phyloP scores from a whole-genome alignment of 2,113 vertebrate species.

The Formicarius rufipectus region DNA sequence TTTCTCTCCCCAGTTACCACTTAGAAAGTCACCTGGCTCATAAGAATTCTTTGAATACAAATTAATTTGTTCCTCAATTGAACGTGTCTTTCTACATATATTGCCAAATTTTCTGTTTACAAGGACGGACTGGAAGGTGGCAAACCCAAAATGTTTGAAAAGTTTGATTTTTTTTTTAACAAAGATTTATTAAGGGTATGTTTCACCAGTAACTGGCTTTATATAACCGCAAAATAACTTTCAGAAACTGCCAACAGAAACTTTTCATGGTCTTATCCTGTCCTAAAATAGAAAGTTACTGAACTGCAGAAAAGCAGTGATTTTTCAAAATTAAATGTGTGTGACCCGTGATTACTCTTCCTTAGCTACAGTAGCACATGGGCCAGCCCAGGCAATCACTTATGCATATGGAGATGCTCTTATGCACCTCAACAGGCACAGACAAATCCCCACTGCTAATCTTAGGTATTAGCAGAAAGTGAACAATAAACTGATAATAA shows the following conservation, averaged over 20 bases:
- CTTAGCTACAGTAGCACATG: neutral
- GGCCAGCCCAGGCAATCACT: neutral
- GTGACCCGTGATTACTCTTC: conserved; percentile 9
- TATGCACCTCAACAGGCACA: neutral
- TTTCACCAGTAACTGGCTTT: neutral
- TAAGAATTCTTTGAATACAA: conserved; percentile 12
- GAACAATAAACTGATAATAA: conserved; percentile 27
- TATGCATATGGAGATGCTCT: neutral
- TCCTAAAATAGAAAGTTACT: neutral
- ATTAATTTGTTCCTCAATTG: neutral
- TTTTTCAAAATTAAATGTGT: conserved; percentile 37
- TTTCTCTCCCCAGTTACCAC: neutral
- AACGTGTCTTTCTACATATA: neutral
- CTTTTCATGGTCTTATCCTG: neutral
- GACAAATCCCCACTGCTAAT: neutral
- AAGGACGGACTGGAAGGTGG: neutral
- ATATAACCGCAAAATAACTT: conserved; percentile 12
- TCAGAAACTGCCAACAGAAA: neutral
- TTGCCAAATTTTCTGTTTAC: conserved; percentile 1
- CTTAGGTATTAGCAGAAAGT: conserved; percentile 2
- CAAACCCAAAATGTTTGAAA: neutral
- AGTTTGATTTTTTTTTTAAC: neutral
- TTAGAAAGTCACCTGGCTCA: neutral
- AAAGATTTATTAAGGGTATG: neutral
- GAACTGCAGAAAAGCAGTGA: neutral